Base-by-base conservation (phyloP, 2,888 invertebrate genomes). In the Serrognathus titanus region DNA sequence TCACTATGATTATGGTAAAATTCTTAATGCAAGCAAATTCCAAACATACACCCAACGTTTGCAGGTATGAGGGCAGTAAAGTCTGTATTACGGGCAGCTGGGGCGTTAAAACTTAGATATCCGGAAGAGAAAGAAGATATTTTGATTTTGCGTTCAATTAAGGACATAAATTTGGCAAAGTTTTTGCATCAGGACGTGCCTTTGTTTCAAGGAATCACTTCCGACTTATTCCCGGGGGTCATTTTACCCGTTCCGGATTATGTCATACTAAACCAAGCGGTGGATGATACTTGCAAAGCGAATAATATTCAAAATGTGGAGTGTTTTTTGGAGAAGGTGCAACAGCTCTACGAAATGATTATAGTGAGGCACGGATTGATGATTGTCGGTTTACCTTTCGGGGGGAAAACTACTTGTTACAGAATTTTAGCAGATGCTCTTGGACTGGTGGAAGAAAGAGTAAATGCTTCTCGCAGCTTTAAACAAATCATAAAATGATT, bases 321-420 rank as follows among this genome's bases (percentile, higher is more conserved):
- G 0, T 89, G 91, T 79, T 95, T 97, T 73, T 78, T 94, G 66
- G 92, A 94, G 75, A 96, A 92, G 78, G 82, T 90, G n/a, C 87
- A 90, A 57, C 89, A 96, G 80, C 82, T 96, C 6, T 96, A 91
- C 74, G 96, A 97, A 78, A 96, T 96, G 94, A 94, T 97, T 80
- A 85, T 94, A 31, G 95, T 96, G 1, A 82, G 96, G 16, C 96
- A 96, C 75, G 96, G 96, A 0, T 85, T 97, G 66, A 96, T 97
- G 95, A 82, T 97, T 70, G 94, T 96, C 0, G 97, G 97, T 0
- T 77, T 85, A 39, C 94, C 97, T 0, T 94, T 94, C 76, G 90
- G 94, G n/a, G 94, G 95, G 5, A 97, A 97, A 78, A 93, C 95
- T 0, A 86, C 87, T 53, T 86, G 89, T 6, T 96, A 95, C 72